Base-by-base conservation (phyloP, 2,888 invertebrate genomes). In the Drosophila niveifrons region DNA sequence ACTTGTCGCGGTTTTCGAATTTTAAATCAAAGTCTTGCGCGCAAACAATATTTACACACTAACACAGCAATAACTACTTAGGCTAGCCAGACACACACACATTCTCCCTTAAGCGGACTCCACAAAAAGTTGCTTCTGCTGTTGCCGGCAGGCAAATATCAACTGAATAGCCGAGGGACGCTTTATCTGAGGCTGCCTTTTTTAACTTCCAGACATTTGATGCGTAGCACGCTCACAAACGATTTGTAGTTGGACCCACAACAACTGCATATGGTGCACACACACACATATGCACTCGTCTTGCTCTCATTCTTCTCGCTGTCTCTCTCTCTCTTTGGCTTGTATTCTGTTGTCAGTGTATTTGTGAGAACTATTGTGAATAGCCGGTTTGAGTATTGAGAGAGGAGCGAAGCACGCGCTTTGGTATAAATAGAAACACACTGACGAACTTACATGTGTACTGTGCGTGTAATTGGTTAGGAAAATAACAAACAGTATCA, bases 61-160 rank as follows among this genome's bases (percentile, higher is more conserved):
- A 6, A 57, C 39, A 66, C 51, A 23, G 23, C 23, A 23, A 23
- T 48, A 44, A 41, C 36, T 6, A 58, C 55, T 39, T 51, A 51
- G 23, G 47, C 34, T 29, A 71, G 48, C 23, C 39, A 59, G 15
- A 75, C 53, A 62, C 51, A 64, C 57, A 53, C 57, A 56, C 58
- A 68, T 72, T 56, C 46, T 58, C 44, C 64, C 57, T n/a, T n/a
- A 15, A 65, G 44, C 48, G 62, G 50, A 51, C 55, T 72, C 55
- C 56, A 61, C 23, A 23, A 23, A 36, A 66, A 73, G 43, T 55
- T 65, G 74, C 76, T 69, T 71, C 76, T 64, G 65, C 69, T 78
- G 23, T 63, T 74, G 75, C 82, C 82, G 82, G 80, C 74, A 78
- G 75, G 66, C 80, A 77, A 82, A 80, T 75, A 75, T 79, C 59